Evolutionary conservation across 2,113 vertebrate genomes (phyloP).

Genomic region (Nanorana parkeri): DNA sequence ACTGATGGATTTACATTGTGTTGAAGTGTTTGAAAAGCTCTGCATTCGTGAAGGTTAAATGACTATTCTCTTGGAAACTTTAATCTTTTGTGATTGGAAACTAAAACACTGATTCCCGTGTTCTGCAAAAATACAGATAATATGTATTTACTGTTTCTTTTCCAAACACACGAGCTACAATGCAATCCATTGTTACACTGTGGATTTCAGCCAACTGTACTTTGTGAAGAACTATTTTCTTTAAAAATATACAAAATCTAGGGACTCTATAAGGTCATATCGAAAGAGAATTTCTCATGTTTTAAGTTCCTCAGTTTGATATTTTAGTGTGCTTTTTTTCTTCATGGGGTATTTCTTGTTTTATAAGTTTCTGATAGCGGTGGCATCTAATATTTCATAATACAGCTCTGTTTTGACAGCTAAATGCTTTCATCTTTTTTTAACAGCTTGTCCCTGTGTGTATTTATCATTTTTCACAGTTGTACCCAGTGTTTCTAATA

Average conservation of each 20-base stretch:
- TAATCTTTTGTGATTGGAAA: conserved; percentile 50
- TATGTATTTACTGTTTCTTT: conserved; percentile 49
- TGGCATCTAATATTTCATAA: conserved; percentile 3
- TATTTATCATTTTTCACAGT: neutral
- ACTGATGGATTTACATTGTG: neutral
- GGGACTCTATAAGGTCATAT: conserved; percentile 3
- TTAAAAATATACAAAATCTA: conserved; percentile 45
- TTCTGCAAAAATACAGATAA: conserved; percentile 51
- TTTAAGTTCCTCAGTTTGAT: neutral
- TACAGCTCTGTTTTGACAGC: neutral
- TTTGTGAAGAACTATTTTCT: conserved; percentile 37
- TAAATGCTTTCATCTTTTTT: neutral
- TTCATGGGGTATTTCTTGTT: neutral
- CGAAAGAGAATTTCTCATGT: conserved; percentile 8
- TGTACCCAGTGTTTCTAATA: neutral
- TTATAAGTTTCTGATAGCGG: neutral
- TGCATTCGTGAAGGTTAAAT: conserved; percentile 42
- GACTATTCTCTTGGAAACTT: conserved; percentile 27
- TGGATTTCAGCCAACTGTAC: conserved; percentile 45
- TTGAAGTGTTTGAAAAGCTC: conserved; percentile 26
- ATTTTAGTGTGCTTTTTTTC: conserved; percentile 2
- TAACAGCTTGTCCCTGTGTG: neutral
- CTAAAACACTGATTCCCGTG: conserved; percentile 32
- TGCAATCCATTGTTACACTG: conserved; percentile 41
- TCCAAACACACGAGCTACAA: conserved; percentile 41